A percentile compares a stretch with the other conserved stretches of the same genome.
Conservation (phyloP, 2,113 vertebrate genomes). For the Bothrops jararaca region DNA sequence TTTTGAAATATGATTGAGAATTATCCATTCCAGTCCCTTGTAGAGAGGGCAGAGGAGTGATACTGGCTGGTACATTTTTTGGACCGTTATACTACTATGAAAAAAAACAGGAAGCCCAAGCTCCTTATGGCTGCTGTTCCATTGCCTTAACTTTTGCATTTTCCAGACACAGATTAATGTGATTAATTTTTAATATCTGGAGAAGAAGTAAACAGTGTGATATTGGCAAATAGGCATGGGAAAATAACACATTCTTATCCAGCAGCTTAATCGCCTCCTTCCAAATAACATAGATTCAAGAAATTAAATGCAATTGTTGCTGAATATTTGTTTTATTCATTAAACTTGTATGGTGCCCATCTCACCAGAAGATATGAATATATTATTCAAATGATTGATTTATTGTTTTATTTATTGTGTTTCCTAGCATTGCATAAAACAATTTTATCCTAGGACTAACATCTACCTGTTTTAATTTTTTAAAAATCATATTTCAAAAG, state of each 20-base stretch:
- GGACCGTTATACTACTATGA: not conserved
- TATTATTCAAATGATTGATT: not conserved
- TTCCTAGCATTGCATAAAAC: constrained; percentile 11
- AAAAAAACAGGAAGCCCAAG: not conserved
- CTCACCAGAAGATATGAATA: not conserved
- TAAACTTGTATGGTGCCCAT: not conserved
- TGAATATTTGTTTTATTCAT: not conserved
- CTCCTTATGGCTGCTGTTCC: no score
- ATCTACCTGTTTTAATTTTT: constrained; percentile 27
- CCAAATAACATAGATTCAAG: not conserved
- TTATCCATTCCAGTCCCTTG: not conserved
- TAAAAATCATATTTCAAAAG: constrained; percentile 6
- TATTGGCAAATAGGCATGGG: not conserved
- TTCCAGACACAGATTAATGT: not conserved
- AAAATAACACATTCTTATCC: not conserved
- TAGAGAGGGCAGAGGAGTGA: not conserved
- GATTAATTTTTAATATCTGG: not conserved
- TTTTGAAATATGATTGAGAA: not conserved
- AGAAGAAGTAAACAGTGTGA: not conserved
- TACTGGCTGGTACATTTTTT: not conserved
- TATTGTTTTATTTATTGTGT: not conserved
- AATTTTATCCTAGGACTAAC: not conserved
- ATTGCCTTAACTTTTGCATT: not conserved
- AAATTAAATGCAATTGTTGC: constrained; percentile 8
- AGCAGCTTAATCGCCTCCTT: not conserved